A percentile compares a stretch with the other conserved stretches of the same genome.
Evolutionary conservation across 2,113 vertebrate species (phyloP).

Genomic region (Acrocephalus arundinaceus): DNA sequence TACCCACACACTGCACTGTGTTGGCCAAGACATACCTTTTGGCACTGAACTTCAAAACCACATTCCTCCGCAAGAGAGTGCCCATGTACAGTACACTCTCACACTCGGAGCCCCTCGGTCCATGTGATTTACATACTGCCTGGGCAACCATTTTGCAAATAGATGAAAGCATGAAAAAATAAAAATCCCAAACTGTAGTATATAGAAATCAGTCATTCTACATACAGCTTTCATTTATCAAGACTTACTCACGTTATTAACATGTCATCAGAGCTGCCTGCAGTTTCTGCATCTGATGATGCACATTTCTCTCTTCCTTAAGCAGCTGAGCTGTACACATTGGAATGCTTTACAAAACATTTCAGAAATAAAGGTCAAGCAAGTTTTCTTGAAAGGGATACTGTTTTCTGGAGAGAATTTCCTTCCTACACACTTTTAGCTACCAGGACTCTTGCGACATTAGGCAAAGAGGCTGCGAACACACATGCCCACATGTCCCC

Average conservation of each 20-base stretch:
- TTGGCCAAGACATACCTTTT: conserved; percentile 1
- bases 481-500: not conserved
- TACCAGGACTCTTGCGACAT: not conserved
- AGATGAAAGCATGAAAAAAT: not conserved
- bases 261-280: not conserved
- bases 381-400: not conserved
- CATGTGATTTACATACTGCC: not conserved
- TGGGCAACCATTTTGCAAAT: not conserved
- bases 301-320: not conserved
- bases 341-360: not conserved
- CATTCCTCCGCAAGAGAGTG: not conserved
- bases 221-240: not conserved
- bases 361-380: conserved; percentile 35
- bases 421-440: not conserved
- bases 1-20: conserved; percentile 10
- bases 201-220: not conserved
- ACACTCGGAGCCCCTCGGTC: not conserved
- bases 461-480: not conserved
- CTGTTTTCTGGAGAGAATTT: conserved; percentile 11
- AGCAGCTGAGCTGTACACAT: not conserved
- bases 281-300: not conserved
- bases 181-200: not conserved
- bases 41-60: conserved; percentile 2
- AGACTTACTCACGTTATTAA: not conserved
- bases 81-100: not conserved